Conservation (phyloP, 2,888 invertebrate genomes). For the Lithodes maja region DNA sequence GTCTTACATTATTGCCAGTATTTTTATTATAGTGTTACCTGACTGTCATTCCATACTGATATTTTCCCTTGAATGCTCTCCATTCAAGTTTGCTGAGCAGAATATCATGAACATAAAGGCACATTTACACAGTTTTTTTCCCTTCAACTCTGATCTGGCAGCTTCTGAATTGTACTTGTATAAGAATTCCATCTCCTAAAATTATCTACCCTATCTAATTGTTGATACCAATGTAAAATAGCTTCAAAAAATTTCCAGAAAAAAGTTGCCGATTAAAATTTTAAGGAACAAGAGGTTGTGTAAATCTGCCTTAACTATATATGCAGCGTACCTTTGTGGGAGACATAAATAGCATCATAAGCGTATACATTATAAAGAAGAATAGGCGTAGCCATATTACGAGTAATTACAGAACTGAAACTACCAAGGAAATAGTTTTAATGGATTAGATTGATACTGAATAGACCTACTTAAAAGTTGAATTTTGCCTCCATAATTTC, state of each 20-base stretch:
- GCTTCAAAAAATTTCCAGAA: too few relatives aligned
- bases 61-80: not conserved
- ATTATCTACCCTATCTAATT: too few relatives aligned
- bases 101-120: not conserved
- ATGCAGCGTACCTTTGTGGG: not conserved
- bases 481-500: too few relatives aligned
- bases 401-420: not conserved
- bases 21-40: not conserved
- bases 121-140: too few relatives aligned
- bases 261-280: too few relatives aligned
- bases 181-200: too few relatives aligned
- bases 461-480: not conserved
- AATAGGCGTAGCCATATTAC: not conserved
- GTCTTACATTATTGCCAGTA: not conserved
- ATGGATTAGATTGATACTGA: not conserved
- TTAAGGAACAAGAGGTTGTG: too few relatives aligned
- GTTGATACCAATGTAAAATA: too few relatives aligned
- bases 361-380: not conserved
- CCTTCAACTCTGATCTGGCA: too few relatives aligned
- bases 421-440: not conserved
- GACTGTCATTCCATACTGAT: conserved; percentile 6
- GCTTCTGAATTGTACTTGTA: too few relatives aligned
- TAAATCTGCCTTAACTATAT: not conserved
- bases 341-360: not conserved
- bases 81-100: not conserved